Evolutionary conservation across 2,888 invertebrate genomes (phyloP).

Genomic region (Nudaria mundana): DNA sequence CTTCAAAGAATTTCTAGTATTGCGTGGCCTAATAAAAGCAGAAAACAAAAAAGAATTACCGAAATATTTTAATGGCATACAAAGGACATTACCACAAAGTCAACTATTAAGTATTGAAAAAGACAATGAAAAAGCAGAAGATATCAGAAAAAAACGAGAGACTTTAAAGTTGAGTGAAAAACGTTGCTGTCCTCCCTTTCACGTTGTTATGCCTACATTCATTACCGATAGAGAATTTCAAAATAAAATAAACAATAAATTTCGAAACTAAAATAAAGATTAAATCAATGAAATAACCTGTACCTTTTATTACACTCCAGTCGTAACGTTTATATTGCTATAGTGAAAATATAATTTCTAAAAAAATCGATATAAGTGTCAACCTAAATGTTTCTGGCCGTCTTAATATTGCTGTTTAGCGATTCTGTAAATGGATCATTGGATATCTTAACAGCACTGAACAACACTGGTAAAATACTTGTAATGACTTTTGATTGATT

Average conservation of each 20-base stretch:
- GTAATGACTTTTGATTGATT: too few species aligned
- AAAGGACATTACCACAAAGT: slow-evolving; percentile 4
- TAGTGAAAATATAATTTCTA: too few species aligned
- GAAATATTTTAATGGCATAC: slow-evolving; percentile 19
- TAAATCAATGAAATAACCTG: too few species aligned
- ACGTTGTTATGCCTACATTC: slow-evolving; percentile 51
- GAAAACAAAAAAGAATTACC: slow-evolving; percentile 34
- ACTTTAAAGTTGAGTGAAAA: slow-evolving; percentile 10
- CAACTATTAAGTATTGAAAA: neutral
- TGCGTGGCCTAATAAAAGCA: slow-evolving; percentile 42
- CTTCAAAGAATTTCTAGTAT: slow-evolving; percentile 42
- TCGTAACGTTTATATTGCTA: too few species aligned
- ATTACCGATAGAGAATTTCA: slow-evolving; percentile 51
- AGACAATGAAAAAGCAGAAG: neutral
- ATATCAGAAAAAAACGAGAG: slow-evolving; percentile 16
- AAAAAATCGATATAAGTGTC: too few species aligned
- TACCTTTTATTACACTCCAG: slow-evolving; percentile 16
- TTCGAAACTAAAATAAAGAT: slow-evolving; percentile 2
- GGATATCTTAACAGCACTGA: neutral
- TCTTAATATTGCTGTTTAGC: neutral
- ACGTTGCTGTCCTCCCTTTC: slow-evolving; percentile 53
- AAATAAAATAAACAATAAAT: neutral
- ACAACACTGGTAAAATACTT: neutral
- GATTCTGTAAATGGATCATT: neutral
- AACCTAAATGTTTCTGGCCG: slow-evolving; percentile 4